Percentiles rank a stretch among this genome's conserved stretches.
phyloP scores from a whole-genome alignment of 1,140 invertebrate genomes.

The Drosophila arawakana region DNA sequence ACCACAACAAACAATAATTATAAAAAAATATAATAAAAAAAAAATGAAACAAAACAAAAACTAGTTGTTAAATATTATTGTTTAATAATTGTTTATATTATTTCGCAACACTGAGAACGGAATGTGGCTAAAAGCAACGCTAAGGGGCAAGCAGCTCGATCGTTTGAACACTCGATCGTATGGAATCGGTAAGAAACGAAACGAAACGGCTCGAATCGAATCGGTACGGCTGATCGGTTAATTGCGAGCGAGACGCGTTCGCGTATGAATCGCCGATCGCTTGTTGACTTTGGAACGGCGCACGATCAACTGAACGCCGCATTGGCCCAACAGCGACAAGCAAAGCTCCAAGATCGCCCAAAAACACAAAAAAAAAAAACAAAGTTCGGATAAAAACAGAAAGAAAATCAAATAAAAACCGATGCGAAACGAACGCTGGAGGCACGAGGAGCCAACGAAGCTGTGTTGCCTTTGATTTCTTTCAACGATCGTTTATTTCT shows the following conservation, averaged over 20 bases:
- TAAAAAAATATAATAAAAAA: conserved; percentile 8
- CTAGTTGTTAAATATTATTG: conserved; percentile 1
- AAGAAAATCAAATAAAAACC: no score
- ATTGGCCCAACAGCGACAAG: conserved; percentile 47
- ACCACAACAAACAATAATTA: conserved; percentile 8
- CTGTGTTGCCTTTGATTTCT: conserved; percentile 5
- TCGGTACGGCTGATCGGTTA: background rate
- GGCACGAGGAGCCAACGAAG: conserved; percentile 23
- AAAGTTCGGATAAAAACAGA: no score
- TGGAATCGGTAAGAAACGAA: no score
- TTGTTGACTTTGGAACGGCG: conserved; percentile 78
- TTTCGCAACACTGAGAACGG: background rate
- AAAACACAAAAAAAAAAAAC: no score
- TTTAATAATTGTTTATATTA: background rate
- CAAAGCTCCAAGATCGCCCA: conserved; percentile 54
- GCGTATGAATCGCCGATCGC: conserved; percentile 37
- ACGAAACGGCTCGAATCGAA: no score
- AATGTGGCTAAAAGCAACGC: background rate
- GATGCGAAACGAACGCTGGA: conserved; percentile 6
- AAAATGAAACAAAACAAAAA: conserved; percentile 4
- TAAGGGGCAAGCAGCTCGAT: background rate
- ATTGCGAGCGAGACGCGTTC: conserved; percentile 10
- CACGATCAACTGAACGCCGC: conserved; percentile 67
- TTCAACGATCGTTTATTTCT: background rate
- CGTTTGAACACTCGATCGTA: background rate